phyloP scores from a whole-genome alignment of 2,888 invertebrate species.

The Epirrita christyi region DNA sequence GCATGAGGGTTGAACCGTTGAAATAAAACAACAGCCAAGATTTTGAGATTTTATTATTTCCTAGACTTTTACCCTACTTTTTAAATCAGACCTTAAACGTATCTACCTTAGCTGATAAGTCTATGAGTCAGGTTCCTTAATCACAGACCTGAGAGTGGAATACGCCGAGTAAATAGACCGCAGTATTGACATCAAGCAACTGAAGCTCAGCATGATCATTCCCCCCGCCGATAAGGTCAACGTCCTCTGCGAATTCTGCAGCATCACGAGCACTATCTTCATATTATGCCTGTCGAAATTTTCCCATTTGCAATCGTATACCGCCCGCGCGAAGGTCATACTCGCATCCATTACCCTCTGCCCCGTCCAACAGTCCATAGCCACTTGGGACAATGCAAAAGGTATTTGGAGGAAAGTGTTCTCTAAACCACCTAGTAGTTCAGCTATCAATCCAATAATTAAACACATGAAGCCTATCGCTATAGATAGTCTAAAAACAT shows the following conservation, averaged over 20 bases:
- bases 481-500: constrained; percentile 52
- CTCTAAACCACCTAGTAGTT: constrained; percentile 60
- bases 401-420: constrained; percentile 60
- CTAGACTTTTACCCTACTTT: no score
- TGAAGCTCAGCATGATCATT: constrained; percentile 46
- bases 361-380: constrained; percentile 52
- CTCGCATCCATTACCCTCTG: constrained; percentile 55
- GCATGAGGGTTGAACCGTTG: no score
- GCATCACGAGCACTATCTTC: constrained; percentile 50
- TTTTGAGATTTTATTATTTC: no score
- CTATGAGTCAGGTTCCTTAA: neutral
- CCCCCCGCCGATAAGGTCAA: constrained; percentile 54
- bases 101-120: no score
- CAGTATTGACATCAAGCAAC: constrained; percentile 47
- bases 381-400: constrained; percentile 56
- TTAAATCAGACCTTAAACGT: no score
- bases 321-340: constrained; percentile 44
- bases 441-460: constrained; percentile 53
- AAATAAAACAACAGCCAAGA: no score
- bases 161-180: constrained; percentile 53
- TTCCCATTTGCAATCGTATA: constrained; percentile 56
- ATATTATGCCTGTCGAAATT: constrained; percentile 48
- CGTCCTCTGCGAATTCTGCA: constrained; percentile 51
- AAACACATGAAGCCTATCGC: constrained; percentile 56
- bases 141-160: constrained; percentile 48